Evolutionary conservation across 1,140 invertebrate genomes (phyloP).

Genomic region (Acyrthosiphon pisum): DNA sequence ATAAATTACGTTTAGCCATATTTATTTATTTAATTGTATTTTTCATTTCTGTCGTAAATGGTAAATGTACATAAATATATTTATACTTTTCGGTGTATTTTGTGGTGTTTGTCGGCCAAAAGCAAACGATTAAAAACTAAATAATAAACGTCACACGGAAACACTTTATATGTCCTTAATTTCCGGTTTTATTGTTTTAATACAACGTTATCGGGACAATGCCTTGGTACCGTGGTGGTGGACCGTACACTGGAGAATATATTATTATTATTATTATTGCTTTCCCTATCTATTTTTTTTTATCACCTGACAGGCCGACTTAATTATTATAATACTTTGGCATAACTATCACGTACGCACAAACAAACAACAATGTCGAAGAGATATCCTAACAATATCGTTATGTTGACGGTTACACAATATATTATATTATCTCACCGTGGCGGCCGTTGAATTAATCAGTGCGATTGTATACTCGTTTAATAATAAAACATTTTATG

Average conservation of each 20-base stretch:
- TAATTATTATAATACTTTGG: background rate
- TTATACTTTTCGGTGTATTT: background rate
- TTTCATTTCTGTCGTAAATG: background rate
- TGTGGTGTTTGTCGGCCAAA: background rate
- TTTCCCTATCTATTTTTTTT: background rate
- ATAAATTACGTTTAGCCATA: background rate
- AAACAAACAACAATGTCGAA: background rate
- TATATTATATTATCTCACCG: background rate
- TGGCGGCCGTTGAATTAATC: background rate
- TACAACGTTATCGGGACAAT: background rate
- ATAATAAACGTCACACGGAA: background rate
- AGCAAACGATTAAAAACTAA: background rate
- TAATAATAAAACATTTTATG: background rate
- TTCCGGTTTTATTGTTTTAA: conserved; percentile 33
- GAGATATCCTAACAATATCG: background rate
- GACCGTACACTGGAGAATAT: background rate
- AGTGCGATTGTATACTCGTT: background rate
- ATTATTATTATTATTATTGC: background rate
- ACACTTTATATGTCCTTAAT: background rate
- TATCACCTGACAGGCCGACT: background rate
- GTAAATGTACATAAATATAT: background rate
- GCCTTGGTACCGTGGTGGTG: background rate
- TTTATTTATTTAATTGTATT: background rate
- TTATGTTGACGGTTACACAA: background rate
- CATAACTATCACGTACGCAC: background rate